These are phyloP conservation scores for Melanotaenia parkinsoni DNA, from an alignment of 2,797 vertebrate genomes.

Conservation along the genomic window DNA sequence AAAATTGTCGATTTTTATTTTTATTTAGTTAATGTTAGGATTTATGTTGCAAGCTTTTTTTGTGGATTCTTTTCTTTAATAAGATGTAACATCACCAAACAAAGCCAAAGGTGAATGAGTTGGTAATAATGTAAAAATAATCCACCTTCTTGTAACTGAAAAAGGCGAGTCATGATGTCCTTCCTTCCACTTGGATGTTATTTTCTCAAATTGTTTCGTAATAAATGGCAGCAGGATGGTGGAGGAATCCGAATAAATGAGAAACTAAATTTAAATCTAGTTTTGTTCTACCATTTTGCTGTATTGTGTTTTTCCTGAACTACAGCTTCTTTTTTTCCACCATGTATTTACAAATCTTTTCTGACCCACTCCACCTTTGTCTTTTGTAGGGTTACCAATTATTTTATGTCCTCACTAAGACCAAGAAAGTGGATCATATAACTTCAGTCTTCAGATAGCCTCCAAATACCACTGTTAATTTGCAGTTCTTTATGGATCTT, in stretches of 20 bases:
- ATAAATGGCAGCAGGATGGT: background rate
- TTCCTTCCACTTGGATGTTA: slow-evolving; percentile 54
- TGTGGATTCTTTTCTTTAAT: background rate
- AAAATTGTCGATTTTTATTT: background rate
- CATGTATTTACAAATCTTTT: background rate
- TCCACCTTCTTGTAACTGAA: slow-evolving; percentile 43
- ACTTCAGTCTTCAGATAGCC: no score
- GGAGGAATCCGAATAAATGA: slow-evolving; percentile 3
- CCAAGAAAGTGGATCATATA: no score
- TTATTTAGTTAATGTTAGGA: background rate
- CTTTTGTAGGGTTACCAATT: background rate
- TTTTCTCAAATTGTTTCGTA: slow-evolving; percentile 22
- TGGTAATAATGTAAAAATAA: slow-evolving; percentile 1
- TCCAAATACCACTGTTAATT: no score
- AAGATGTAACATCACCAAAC: background rate
- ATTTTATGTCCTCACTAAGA: no score
- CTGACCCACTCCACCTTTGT: background rate
- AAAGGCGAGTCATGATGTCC: slow-evolving; percentile 59
- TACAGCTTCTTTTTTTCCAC: background rate
- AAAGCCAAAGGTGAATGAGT: slow-evolving; percentile 25
- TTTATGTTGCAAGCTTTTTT: background rate
- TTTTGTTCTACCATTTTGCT: background rate
- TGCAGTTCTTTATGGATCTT: no score
- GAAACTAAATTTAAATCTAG: slow-evolving; percentile 15
- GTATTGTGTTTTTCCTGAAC: background rate